Base-by-base conservation (phyloP, 2,113 vertebrate genomes). In the Larimichthys polyactis region DNA sequence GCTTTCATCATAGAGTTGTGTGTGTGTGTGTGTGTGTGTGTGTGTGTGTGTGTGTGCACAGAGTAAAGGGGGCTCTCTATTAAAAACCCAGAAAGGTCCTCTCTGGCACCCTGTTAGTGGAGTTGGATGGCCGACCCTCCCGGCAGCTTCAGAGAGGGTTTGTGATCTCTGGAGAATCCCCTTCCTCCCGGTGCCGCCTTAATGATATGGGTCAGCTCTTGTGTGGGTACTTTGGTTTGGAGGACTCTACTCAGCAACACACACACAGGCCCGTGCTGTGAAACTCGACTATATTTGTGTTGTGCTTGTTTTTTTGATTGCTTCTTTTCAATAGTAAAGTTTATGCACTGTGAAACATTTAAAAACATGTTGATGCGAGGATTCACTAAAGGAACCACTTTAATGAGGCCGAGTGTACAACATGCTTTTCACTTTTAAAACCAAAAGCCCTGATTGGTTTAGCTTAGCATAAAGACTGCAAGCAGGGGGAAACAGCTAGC, bases 1-100 rank as follows among this genome's bases (percentile, higher is more conserved):
- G 79, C 89, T 90, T 92, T 94, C 86, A 92, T 93, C 89, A 83
- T 80, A 19, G 14, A 65, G 14, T 72, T 68, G 68, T 58, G 71
- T 49, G 69, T 60, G 54, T 63, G 75, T 44, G 74, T 27, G 22
- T n/a, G n/a, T n/a, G n/a, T n/a, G n/a, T n/a, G n/a, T n/a, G n/a
- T n/a, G n/a, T n/a, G n/a, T n/a, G 36, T 73, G 58, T 71, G 54
- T 63, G 75, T 44, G 74, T 27, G 22, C 19, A 51, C 29, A 4
- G 59, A 79, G 49, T 72, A 62, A 65, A 78, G 11, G 48, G 55
- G 74, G 5, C 66, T 81, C 58, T 75, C 64, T 71, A 88, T 91
- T 90, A 82, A 82, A 86, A 86, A 62, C 40, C 46, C 72, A 69
- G 63, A 82, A 81, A 83, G 81, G 82, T 72, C 60, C 44, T 86